phyloP scores from a whole-genome alignment of 2,888 invertebrate genomes.

The Cheilosia impressa region DNA sequence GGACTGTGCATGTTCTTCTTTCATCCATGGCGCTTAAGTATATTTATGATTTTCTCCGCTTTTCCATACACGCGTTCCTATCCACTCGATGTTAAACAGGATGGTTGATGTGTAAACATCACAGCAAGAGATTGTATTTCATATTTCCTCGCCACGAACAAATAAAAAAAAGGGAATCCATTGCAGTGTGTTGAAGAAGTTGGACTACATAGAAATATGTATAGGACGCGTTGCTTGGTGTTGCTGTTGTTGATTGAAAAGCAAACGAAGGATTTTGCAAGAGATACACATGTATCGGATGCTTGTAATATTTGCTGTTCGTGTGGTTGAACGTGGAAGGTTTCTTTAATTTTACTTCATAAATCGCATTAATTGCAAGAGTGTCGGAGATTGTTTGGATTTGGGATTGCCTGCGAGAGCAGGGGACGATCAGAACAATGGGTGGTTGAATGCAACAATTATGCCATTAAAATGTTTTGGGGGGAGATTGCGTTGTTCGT shows the following conservation, averaged over 20 bases:
- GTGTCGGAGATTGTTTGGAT: slow-evolving; percentile 1
- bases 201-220: not conserved
- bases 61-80: slow-evolving; percentile 29
- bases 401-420: slow-evolving; percentile 1
- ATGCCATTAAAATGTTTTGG: no score
- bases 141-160: slow-evolving; percentile 33
- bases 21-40: slow-evolving; percentile 83
- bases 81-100: slow-evolving; percentile 38
- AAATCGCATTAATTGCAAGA: slow-evolving; percentile 4
- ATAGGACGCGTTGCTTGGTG: not conserved
- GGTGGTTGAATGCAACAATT: not conserved
- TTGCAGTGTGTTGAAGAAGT: slow-evolving; percentile 20
- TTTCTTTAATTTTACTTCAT: slow-evolving; percentile 38
- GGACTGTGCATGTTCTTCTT: slow-evolving; percentile 83
- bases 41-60: slow-evolving; percentile 80
- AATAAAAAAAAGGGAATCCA: slow-evolving; percentile 53
- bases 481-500: no score
- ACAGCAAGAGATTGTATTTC: slow-evolving; percentile 72
- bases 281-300: slow-evolving; percentile 25
- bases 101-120: slow-evolving; percentile 72
- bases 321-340: slow-evolving; percentile 57
- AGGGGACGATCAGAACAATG: not conserved
- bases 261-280: slow-evolving; percentile 22
- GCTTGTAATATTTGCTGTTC: slow-evolving; percentile 53
- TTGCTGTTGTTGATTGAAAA: slow-evolving; percentile 42